Conservation (phyloP, 1,140 invertebrate genomes). For the Heliothis virescens region DNA sequence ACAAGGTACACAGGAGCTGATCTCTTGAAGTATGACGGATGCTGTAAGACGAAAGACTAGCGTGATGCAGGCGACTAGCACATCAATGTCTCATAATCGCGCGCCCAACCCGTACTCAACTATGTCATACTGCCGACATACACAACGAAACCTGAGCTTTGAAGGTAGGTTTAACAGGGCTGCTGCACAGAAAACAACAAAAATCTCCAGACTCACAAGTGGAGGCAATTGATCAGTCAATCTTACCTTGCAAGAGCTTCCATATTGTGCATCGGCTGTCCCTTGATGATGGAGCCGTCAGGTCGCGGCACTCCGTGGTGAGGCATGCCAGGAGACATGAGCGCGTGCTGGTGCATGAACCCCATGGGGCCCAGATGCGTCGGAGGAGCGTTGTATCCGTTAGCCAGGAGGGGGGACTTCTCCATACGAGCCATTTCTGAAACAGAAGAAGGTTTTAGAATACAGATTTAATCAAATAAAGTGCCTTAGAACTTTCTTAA, state of each 20-base stretch:
- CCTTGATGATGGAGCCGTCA: slow-evolving; percentile 91
- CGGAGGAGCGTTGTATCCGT: slow-evolving; percentile 97
- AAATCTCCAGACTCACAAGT: not conserved
- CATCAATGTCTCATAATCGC: no score
- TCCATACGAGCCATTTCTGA: slow-evolving; percentile 94
- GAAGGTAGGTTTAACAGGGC: not conserved
- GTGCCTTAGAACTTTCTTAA: not conserved
- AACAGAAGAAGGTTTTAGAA: slow-evolving; percentile 67
- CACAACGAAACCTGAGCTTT: no score
- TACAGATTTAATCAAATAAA: not conserved
- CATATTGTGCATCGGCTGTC: slow-evolving; percentile 92
- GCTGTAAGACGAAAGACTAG: no score
- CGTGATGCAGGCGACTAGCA: no score
- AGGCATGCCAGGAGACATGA: slow-evolving; percentile 95
- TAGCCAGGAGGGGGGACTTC: slow-evolving; percentile 96
- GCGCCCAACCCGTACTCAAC: no score
- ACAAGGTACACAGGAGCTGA: no score
- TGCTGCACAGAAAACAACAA: not conserved
- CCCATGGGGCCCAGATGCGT: slow-evolving; percentile 96
- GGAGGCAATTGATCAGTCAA: not conserved
- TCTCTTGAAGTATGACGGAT: no score
- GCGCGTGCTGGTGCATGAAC: slow-evolving; percentile 95
- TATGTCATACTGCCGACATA: no score
- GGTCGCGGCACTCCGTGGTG: slow-evolving; percentile 92
- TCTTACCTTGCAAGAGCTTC: slow-evolving; percentile 93